Percentiles rank a stretch among this genome's conserved stretches.
These are phyloP conservation scores for Alligator mississippiensis DNA, from an alignment of 2,113 vertebrate species.

Conservation along the genomic window DNA sequence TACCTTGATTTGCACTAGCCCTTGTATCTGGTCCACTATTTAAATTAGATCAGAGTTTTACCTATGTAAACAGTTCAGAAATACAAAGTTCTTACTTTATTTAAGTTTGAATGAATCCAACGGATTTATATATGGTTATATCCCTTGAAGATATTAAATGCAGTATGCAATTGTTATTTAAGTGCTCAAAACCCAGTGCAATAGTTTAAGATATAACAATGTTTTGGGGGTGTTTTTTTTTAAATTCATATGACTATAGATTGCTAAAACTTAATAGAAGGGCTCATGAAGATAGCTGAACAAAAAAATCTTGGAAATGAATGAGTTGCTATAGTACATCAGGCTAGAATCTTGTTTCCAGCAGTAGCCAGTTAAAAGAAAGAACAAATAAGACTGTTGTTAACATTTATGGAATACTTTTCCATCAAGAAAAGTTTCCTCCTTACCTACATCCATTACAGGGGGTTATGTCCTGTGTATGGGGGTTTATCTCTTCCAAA, in stretches of 20 bases:
- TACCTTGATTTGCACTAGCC: background rate
- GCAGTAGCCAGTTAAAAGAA: background rate
- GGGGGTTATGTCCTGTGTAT: background rate
- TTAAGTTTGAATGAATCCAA: constrained; percentile 4
- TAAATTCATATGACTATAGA: background rate
- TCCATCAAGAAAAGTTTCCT: background rate
- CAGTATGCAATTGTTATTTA: background rate
- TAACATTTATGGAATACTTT: background rate
- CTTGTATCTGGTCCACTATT: background rate
- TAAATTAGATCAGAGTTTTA: background rate
- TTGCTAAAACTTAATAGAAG: background rate
- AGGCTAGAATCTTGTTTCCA: background rate
- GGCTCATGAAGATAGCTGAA: background rate
- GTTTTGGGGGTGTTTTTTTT: background rate
- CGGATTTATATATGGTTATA: constrained; percentile 14
- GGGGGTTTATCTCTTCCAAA: background rate
- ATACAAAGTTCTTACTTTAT: constrained; percentile 25
- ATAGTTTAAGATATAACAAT: background rate
- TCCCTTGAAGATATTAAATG: background rate
- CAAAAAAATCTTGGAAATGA: background rate
- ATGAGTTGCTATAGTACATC: background rate
- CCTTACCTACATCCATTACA: background rate
- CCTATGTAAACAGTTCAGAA: constrained; percentile 39
- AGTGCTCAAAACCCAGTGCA: background rate
- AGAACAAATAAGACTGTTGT: background rate